Evolutionary conservation across 2,888 invertebrate species (phyloP).

Genomic region (Coecobrya sp.): DNA sequence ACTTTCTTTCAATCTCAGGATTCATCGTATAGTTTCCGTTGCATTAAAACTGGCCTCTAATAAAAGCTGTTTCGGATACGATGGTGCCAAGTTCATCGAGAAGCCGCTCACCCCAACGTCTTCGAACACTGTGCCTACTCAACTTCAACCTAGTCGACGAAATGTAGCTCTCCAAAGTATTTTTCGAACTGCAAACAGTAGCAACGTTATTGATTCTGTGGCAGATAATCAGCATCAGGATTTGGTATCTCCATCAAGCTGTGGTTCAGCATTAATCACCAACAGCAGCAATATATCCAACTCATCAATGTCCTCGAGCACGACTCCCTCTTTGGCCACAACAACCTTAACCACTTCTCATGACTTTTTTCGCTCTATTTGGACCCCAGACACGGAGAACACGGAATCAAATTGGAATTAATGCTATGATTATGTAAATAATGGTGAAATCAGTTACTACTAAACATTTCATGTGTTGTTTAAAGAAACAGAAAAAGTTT

Average conservation of each 20-base stretch:
- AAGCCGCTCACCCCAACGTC: constrained; percentile 32
- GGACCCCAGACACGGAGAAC: constrained; percentile 83
- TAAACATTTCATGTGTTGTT: constrained; percentile 28
- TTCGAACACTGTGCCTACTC: constrained; percentile 56
- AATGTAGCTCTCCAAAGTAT: constrained; percentile 86
- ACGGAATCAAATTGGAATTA: constrained; percentile 78
- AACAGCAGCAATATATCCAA: constrained; percentile 58
- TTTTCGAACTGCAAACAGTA: constrained; percentile 80
- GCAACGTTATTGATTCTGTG: constrained; percentile 22
- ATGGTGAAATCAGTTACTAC: constrained; percentile 34
- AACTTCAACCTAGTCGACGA: constrained; percentile 81
- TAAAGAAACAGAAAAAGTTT: constrained; percentile 23
- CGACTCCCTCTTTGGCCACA: constrained; percentile 61
- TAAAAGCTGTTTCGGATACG: constrained; percentile 67
- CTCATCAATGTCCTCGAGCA: constrained; percentile 70
- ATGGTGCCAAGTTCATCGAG: constrained; percentile 74
- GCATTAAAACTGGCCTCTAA: constrained; percentile 72
- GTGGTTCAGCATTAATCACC: constrained; percentile 55
- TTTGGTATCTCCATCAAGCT: constrained; percentile 14
- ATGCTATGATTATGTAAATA: constrained; percentile 54
- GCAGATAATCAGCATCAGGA: constrained; percentile 60
- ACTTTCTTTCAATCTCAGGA: constrained; percentile 70
- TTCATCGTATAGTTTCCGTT: constrained; percentile 74
- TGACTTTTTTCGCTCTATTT: constrained; percentile 85
- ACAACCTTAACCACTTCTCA: constrained; percentile 79